Evolutionary conservation across 2,797 vertebrate species (phyloP).

Genomic region (Diplodus puntazzo): DNA sequence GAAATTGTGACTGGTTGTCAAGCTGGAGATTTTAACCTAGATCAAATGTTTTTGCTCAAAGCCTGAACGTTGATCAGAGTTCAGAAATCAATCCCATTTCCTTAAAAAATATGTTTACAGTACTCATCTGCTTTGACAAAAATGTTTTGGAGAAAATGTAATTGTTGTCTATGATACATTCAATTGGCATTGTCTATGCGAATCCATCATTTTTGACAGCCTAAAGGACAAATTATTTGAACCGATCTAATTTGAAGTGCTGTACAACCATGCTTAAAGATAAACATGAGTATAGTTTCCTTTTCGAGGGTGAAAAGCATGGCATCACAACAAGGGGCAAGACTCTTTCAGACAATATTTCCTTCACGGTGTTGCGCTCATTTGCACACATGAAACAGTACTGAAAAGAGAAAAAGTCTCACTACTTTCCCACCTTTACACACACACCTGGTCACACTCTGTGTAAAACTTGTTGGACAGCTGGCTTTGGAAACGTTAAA

Average conservation of each 20-base stretch:
- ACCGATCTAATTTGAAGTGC: neutral
- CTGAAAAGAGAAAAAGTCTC: too few relatives aligned
- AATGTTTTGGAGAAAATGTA: neutral
- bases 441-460: neutral
- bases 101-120: neutral
- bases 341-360: neutral
- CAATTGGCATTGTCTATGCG: neutral
- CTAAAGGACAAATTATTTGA: slow-evolving; percentile 7
- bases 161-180: neutral
- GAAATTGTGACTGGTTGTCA: slow-evolving; percentile 10
- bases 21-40: neutral
- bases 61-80: neutral
- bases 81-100: neutral
- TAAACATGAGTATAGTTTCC: slow-evolving; percentile 6
- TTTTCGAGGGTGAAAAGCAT: neutral
- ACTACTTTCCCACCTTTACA: neutral
- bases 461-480: neutral
- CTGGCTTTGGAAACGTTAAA: neutral
- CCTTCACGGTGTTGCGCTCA: neutral
- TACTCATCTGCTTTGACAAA: neutral
- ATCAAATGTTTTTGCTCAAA: neutral
- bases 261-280: neutral
- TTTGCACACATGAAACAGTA: too few relatives aligned
- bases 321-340: neutral
- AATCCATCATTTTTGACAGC: neutral